A percentile compares a stretch with the other conserved stretches of the same genome.
phyloP scores from a whole-genome alignment of 2,113 vertebrate species.

The Rostratula benghalensis region DNA sequence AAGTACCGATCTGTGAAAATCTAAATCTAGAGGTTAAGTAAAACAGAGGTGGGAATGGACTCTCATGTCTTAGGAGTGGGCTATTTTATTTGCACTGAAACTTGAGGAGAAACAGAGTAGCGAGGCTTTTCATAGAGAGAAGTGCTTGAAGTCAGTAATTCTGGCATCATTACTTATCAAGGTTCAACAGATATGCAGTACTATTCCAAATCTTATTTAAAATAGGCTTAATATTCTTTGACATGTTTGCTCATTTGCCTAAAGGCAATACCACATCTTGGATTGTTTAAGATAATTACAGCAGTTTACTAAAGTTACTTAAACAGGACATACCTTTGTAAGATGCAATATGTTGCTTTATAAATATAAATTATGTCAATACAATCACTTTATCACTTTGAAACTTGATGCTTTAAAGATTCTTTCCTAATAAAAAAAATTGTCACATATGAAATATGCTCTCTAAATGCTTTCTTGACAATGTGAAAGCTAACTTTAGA shows the following conservation, averaged over 20 bases:
- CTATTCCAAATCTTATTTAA: slow-evolving; percentile 2
- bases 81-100: background rate
- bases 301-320: slow-evolving; percentile 20
- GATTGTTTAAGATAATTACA: slow-evolving; percentile 52
- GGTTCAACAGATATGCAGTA: background rate
- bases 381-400: slow-evolving; percentile 3
- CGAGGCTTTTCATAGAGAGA: background rate
- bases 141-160: slow-evolving; percentile 6
- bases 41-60: background rate
- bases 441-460: background rate
- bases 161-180: background rate
- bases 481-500: background rate
- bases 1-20: background rate
- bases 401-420: slow-evolving; percentile 11
- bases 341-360: slow-evolving; percentile 22
- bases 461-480: background rate
- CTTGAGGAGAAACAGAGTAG: background rate
- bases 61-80: background rate
- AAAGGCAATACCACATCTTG: background rate
- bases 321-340: slow-evolving; percentile 30
- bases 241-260: slow-evolving; percentile 45
- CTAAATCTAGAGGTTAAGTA: background rate
- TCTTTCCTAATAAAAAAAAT: background rate
- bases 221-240: background rate
- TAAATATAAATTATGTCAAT: slow-evolving; percentile 58